A percentile compares a stretch with the other conserved stretches of the same genome.
These are phyloP conservation scores for Torymus tubicola DNA, from an alignment of 2,888 invertebrate species.

Conservation along the genomic window DNA sequence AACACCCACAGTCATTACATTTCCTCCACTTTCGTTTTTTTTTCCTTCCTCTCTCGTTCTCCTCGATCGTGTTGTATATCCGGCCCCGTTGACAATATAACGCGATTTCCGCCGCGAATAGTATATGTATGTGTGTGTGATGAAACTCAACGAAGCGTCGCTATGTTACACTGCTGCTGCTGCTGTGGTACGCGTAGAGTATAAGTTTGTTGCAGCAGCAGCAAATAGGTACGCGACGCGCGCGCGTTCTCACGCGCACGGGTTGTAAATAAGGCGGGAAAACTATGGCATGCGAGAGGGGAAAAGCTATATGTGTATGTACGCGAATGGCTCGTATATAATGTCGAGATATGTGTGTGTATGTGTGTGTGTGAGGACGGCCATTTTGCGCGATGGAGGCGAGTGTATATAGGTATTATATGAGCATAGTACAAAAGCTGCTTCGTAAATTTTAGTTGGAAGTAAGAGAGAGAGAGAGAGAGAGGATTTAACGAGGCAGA, in stretches of 20 bases:
- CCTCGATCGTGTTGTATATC: slow-evolving; percentile 28
- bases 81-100: neutral
- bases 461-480: neutral
- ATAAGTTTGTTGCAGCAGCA: too few relatives aligned
- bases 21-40: slow-evolving; percentile 21
- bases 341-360: neutral
- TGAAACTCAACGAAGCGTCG: too few relatives aligned
- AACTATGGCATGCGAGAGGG: slow-evolving; percentile 1
- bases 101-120: too few relatives aligned
- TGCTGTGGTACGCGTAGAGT: too few relatives aligned
- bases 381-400: slow-evolving; percentile 36
- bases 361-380: neutral
- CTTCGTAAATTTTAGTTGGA: slow-evolving; percentile 38
- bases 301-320: neutral
- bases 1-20: neutral
- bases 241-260: slow-evolving; percentile 18
- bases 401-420: slow-evolving; percentile 11
- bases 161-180: too few relatives aligned
- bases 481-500: neutral
- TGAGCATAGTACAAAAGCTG: slow-evolving; percentile 9
- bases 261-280: slow-evolving; percentile 19
- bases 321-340: slow-evolving; percentile 36
- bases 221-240: neutral
- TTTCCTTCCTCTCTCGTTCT: slow-evolving; percentile 9
- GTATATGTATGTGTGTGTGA: too few relatives aligned